A percentile compares a stretch with the other conserved stretches of the same genome.
phyloP scores from a whole-genome alignment of 2,797 vertebrate genomes.

The Paedocypris micromegethes region DNA sequence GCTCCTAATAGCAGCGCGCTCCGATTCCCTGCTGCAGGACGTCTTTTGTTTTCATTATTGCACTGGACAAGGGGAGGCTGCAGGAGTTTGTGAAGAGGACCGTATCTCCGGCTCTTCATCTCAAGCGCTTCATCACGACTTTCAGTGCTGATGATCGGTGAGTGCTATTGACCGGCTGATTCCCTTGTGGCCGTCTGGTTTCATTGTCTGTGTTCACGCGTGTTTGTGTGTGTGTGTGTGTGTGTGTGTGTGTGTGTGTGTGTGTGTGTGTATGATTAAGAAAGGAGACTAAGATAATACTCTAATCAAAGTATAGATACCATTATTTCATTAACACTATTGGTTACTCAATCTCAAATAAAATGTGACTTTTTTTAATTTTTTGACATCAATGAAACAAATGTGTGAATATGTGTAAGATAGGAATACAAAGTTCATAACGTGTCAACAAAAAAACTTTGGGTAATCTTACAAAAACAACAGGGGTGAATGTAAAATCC shows the following conservation, averaged over 20 bases:
- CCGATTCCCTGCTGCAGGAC: slow-evolving; percentile 54
- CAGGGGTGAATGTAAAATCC: too few relatives aligned
- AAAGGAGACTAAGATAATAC: too few relatives aligned
- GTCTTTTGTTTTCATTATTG: slow-evolving; percentile 58
- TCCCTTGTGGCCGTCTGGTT: slow-evolving; percentile 14
- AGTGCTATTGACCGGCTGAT: slow-evolving; percentile 16
- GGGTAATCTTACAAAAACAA: too few relatives aligned
- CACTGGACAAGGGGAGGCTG: slow-evolving; percentile 41
- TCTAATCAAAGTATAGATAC: too few relatives aligned
- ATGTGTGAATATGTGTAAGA: too few relatives aligned
- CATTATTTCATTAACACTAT: too few relatives aligned
- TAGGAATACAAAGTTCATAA: too few relatives aligned
- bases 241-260: not conserved
- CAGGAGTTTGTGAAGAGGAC: slow-evolving; percentile 16
- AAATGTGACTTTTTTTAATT: too few relatives aligned
- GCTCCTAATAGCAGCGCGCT: slow-evolving; percentile 60
- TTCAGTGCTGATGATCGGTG: slow-evolving; percentile 18
- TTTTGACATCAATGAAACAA: too few relatives aligned
- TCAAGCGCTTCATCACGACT: slow-evolving; percentile 20
- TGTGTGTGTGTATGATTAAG: not conserved
- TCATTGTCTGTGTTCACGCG: not conserved
- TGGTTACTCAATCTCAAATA: too few relatives aligned
- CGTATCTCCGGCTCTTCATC: slow-evolving; percentile 30
- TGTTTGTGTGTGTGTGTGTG: not conserved
- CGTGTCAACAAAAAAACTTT: too few relatives aligned